Evolutionary conservation across 1,140 invertebrate genomes (phyloP).

Genomic region (Papilio polytes): DNA sequence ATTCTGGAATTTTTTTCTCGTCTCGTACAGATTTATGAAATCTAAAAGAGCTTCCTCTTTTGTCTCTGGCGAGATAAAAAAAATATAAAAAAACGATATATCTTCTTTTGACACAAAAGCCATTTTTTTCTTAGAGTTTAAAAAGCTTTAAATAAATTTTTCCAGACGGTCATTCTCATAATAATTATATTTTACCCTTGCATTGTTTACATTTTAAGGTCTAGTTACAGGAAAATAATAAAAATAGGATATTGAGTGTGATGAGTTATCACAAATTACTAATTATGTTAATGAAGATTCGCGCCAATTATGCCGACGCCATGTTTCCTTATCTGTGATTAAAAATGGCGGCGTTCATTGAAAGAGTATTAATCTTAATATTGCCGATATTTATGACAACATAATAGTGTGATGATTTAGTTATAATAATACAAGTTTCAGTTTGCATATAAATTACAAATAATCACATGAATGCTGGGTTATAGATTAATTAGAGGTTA

Average conservation of each 20-base stretch:
- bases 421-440: background rate
- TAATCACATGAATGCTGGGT: background rate
- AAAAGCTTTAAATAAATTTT: background rate
- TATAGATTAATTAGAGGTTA: background rate
- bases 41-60: too few relatives aligned
- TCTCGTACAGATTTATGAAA: too few relatives aligned
- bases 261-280: background rate
- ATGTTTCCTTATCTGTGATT: background rate
- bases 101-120: too few relatives aligned
- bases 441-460: background rate
- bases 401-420: background rate
- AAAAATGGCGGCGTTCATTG: slow-evolving; percentile 25
- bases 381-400: slow-evolving; percentile 2
- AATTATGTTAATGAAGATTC: background rate
- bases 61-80: too few relatives aligned
- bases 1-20: too few relatives aligned
- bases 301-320: background rate
- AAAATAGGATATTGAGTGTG: background rate
- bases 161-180: background rate
- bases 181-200: background rate
- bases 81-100: too few relatives aligned
- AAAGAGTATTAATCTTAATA: background rate
- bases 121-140: background rate
- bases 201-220: background rate
- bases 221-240: slow-evolving; percentile 14